Base-by-base conservation (phyloP, 2,888 invertebrate genomes). In the Danaus chrysippus region DNA sequence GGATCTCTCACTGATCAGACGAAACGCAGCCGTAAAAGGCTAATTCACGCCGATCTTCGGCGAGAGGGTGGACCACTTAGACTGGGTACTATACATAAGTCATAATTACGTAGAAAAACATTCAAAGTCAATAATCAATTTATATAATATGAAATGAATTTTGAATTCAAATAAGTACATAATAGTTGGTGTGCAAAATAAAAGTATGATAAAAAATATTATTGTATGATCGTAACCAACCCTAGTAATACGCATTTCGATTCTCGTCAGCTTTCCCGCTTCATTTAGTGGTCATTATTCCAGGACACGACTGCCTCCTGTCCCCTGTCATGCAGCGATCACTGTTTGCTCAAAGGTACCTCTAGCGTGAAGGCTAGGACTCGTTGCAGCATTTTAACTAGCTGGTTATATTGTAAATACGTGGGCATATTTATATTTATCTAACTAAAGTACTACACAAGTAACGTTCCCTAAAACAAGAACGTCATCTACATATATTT, bases 231-330 rank as follows among this genome's bases (percentile, higher is more conserved):
- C 12, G 19, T 49, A n/a, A 17, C 49, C 49, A 49, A 11, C 49
- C 49, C 49, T 49, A 49, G 11, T 17, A 49, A 49, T 49, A 62
- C 64, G 73, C 75, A 77, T 77, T 78, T 76, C 74, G 74, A 79
- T 76, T 77, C 74, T 68, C 75, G 74, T 76, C 77, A 77, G 76
- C 73, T 75, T 71, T 71, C 71, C 62, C 63, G 75, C 77, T 83
- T 83, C 84, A 86, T 84, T 84, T 82, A 77, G 71, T 74, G 74
- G 78, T 75, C 79, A 84, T 86, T 86, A 86, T 86, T 82, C 82
- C 69, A 71, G 69, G 70, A 75, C 86, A 83, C 82, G 63, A 56
- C 56, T 52, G 83, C 76, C 68, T 67, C 69, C 52, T 59, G 68
- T 65, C 66, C 67, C 62, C 64, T 70, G 71, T 69, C 71, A 71